Conservation (phyloP, 2,888 invertebrate genomes). For the Microchrysa polita region DNA sequence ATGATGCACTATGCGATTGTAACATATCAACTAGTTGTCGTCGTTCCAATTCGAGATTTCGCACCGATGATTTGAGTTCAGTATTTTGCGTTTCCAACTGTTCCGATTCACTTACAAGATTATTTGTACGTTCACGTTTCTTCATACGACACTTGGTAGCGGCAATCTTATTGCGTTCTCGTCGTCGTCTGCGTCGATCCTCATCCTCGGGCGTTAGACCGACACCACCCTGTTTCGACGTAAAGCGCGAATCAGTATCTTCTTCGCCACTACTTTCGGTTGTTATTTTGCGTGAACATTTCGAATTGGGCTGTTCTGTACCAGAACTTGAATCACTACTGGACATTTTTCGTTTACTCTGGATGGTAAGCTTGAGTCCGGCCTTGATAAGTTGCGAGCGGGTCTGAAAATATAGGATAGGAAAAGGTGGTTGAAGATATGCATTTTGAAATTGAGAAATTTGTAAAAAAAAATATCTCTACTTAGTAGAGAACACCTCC, state of each 20-base stretch:
- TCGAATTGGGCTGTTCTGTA: slow-evolving; percentile 60
- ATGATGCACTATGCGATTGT: slow-evolving; percentile 76
- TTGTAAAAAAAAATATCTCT: too few relatives aligned
- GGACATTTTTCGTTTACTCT: slow-evolving; percentile 84
- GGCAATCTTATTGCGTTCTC: slow-evolving; percentile 93
- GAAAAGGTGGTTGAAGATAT: background rate
- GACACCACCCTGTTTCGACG: slow-evolving; percentile 66
- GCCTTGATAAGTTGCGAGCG: slow-evolving; percentile 91
- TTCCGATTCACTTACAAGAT: slow-evolving; percentile 87
- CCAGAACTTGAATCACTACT: slow-evolving; percentile 70
- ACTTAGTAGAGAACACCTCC: too few relatives aligned
- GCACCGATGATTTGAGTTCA: slow-evolving; percentile 83
- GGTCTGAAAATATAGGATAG: slow-evolving; percentile 68
- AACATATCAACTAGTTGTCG: slow-evolving; percentile 82
- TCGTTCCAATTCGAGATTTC: slow-evolving; percentile 82
- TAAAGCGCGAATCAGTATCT: slow-evolving; percentile 65
- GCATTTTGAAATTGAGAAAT: too few relatives aligned
- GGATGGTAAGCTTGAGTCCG: slow-evolving; percentile 88
- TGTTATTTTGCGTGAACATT: slow-evolving; percentile 58
- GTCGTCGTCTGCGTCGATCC: slow-evolving; percentile 82
- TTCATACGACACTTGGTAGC: slow-evolving; percentile 95
- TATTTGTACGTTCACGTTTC: slow-evolving; percentile 88
- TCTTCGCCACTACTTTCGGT: slow-evolving; percentile 56
- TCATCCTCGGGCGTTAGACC: slow-evolving; percentile 90
- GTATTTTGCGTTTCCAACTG: slow-evolving; percentile 85